Evolutionary conservation across 2,888 invertebrate genomes (phyloP), one percentile per base, ranked within the genome.

Genomic region (Himalopsyche tibetana): DNA sequence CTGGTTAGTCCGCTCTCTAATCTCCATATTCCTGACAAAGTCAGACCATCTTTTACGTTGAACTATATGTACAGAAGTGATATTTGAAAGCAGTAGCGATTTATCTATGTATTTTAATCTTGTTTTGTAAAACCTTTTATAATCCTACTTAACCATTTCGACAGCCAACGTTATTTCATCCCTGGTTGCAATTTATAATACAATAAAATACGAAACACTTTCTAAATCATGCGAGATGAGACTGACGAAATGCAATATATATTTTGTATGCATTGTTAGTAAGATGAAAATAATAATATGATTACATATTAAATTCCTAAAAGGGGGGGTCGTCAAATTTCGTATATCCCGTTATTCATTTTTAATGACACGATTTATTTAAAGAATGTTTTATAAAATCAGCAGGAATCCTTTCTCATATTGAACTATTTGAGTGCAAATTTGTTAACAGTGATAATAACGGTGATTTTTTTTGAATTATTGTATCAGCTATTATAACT

Each of bases 211-310:
- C 19, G 19, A 63, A 63, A 63, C 63, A 63, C 19, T 63, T 63
- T 63, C 63, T 19, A 63, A 63, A 63, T 63, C n/a, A 63, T 63
- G 19, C 19, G 28, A 63, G 19, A 63, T n/a, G 19, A 63, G 63
- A 19, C 63, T 63, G 19, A 63, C 63, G n/a, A 28, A 63, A 28
- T 63, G 63, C 63, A 63, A 63, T 63, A 63, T 63, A 63, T 63
- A 63, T 63, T 63, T 63, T 63, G 19, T 63, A 12, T 19, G 63
- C 63, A 63, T 63, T 63, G 63, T 63, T 63, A 28, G 19, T 9
- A 28, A n/a, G 63, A 9, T 19, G 63, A 63, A 51, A 51, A 51
- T 63, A 19, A 63, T 63, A 63, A 63, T 63, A 19, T 63, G 63
- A 63, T 63, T 63, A 8, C 19, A 63, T 63, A 19, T 63, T 63